phyloP scores from a whole-genome alignment of 2,113 vertebrate species.

The Sakesphorus luctuosus region DNA sequence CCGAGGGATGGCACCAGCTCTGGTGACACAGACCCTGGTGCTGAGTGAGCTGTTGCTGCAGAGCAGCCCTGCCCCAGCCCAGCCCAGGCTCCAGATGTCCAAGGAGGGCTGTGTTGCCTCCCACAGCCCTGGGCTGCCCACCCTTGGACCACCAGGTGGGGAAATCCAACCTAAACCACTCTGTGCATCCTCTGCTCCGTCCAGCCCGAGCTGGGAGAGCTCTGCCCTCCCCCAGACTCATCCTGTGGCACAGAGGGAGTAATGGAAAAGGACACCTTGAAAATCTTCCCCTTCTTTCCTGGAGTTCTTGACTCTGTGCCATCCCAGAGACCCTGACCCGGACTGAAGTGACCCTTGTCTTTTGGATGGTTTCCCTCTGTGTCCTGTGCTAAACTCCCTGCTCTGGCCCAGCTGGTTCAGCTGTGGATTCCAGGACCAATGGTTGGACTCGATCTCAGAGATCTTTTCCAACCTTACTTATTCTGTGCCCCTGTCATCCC shows the following conservation, averaged over 20 bases:
- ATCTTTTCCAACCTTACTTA: not conserved
- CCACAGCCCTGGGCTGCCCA: not conserved
- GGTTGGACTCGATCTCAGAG: not conserved
- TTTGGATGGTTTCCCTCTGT: rapidly evolving
- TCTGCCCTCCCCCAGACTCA: rapidly evolving
- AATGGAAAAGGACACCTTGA: not conserved
- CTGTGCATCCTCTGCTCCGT: not conserved
- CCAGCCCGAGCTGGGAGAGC: not conserved
- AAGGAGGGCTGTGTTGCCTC: not conserved
- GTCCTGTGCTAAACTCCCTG: rapidly evolving
- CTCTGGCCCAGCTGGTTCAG: not conserved
- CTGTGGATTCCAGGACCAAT: not conserved
- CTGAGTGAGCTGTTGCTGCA: not conserved
- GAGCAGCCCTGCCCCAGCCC: not conserved
- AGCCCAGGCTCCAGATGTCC: not conserved
- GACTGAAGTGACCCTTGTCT: rapidly evolving
- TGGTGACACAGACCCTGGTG: not conserved
- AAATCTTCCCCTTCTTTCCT: not conserved
- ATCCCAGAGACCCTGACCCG: rapidly evolving
- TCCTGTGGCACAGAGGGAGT: rapidly evolving
- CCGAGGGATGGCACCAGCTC: not conserved
- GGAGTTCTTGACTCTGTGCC: not conserved
- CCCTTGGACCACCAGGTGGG: not conserved
- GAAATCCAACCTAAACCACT: not conserved
- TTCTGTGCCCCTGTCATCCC: not conserved